Percentiles rank a stretch among this genome's conserved stretches.
phyloP scores from a whole-genome alignment of 2,797 vertebrate species.

The Merluccius polli region DNA sequence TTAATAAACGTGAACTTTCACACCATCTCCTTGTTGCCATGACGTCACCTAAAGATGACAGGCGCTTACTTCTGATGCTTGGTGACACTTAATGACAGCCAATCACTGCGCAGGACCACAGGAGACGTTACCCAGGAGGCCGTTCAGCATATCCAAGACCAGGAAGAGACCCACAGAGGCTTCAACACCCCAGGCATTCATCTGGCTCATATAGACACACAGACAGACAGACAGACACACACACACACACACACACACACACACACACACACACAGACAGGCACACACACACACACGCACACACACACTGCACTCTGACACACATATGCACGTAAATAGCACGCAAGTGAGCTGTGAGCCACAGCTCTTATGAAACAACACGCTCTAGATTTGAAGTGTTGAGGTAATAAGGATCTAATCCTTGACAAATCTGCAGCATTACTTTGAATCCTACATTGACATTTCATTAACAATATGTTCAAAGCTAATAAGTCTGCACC shows the following conservation, averaged over 20 bases:
- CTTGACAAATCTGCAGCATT: constrained; percentile 21
- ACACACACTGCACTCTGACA: background rate
- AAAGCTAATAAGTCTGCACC: background rate
- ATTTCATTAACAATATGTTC: background rate
- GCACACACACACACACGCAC: background rate
- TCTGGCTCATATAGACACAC: background rate
- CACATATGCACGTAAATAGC: background rate
- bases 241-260: background rate
- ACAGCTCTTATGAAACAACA: constrained; percentile 24
- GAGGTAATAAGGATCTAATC: constrained; percentile 25
- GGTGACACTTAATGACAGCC: constrained; percentile 1
- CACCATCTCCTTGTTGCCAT: background rate
- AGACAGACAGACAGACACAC: background rate
- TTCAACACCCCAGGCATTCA: too few relatives aligned
- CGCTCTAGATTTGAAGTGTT: constrained; percentile 5
- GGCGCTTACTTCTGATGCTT: background rate
- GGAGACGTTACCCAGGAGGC: background rate
- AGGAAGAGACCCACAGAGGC: background rate
- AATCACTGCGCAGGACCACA: background rate
- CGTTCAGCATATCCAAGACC: background rate
- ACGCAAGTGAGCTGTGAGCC: background rate
- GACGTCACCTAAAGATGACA: background rate
- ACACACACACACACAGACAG: background rate
- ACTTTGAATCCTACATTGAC: background rate
- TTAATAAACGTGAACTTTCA: too few relatives aligned